These are phyloP conservation scores for Rachycentron canadum DNA, from an alignment of 2,797 vertebrate genomes.

Conservation along the genomic window DNA sequence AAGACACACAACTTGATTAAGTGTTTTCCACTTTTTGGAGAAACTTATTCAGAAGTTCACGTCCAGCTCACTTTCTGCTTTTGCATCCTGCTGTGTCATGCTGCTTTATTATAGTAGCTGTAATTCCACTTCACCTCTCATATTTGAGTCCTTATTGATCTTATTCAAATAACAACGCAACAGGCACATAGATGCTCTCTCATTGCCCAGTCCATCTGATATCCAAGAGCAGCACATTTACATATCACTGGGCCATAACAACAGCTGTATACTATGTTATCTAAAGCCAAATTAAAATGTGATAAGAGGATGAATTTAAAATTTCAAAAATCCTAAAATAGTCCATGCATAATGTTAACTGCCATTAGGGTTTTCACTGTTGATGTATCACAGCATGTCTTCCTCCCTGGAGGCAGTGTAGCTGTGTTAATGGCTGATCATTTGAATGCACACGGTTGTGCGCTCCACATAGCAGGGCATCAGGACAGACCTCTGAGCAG, in stretches of 20 bases:
- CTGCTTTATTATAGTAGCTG: conserved; percentile 19
- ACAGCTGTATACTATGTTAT: conserved; percentile 8
- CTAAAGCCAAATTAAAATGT: conserved; percentile 27
- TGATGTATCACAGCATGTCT: conserved; percentile 31
- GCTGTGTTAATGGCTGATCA: conserved; percentile 59
- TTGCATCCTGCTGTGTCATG: conserved; percentile 22
- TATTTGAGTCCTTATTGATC: conserved; percentile 37
- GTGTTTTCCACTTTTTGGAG: conserved; percentile 29
- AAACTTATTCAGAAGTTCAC: conserved; percentile 28
- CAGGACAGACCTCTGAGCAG: conserved; percentile 53
- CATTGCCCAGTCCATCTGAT: conserved; percentile 28
- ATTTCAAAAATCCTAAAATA: conserved; percentile 19
- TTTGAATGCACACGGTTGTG: conserved; percentile 65
- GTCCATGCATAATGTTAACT: conserved; percentile 27
- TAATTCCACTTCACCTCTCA: conserved; percentile 34
- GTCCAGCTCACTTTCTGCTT: conserved; percentile 44
- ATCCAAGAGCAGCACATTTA: conserved; percentile 25
- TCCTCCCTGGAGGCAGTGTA: conserved; percentile 36
- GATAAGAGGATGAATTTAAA: conserved; percentile 2
- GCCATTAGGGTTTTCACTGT: conserved; percentile 33
- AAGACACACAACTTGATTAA: conserved; percentile 30
- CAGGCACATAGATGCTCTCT: conserved; percentile 31
- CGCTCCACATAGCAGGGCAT: conserved; percentile 34
- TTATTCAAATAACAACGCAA: conserved; percentile 53
- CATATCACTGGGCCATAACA: conserved; percentile 15